A percentile compares a stretch with the other conserved stretches of the same genome.
Conservation (phyloP, 2,888 invertebrate species). For the Schizaphis graminum region DNA sequence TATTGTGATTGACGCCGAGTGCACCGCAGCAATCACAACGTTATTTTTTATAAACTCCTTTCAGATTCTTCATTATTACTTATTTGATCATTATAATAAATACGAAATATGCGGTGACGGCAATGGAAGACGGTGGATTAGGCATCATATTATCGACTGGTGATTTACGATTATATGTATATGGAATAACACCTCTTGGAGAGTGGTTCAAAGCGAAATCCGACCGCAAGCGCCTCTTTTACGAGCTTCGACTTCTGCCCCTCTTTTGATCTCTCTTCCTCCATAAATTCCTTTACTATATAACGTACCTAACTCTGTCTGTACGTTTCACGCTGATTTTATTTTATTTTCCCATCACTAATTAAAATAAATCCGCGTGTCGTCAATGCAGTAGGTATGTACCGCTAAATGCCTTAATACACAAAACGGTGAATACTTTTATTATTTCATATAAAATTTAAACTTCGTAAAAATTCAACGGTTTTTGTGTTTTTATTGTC, state of each 20-base stretch:
- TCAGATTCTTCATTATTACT: background rate
- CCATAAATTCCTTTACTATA: background rate
- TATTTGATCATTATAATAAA: conserved; percentile 17
- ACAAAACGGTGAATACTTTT: background rate
- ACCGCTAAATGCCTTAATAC: background rate
- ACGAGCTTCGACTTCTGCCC: background rate
- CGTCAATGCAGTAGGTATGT: background rate
- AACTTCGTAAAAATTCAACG: background rate
- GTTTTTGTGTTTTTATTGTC: background rate
- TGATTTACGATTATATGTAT: conserved; percentile 41
- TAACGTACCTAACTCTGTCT: background rate
- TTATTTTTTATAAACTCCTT: background rate
- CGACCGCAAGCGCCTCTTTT: background rate
- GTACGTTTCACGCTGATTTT: background rate
- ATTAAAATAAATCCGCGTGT: background rate
- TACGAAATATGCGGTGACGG: conserved; percentile 11
- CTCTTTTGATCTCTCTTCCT: background rate
- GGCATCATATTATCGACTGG: background rate
- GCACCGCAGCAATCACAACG: background rate
- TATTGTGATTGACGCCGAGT: background rate
- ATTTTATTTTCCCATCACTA: background rate
- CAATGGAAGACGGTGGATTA: background rate
- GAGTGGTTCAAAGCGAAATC: background rate
- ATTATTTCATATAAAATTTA: background rate
- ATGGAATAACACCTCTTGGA: background rate